A percentile compares a stretch with the other conserved stretches of the same genome.
Conservation (phyloP, 2,113 vertebrate genomes). For the Raphicerus campestris region DNA sequence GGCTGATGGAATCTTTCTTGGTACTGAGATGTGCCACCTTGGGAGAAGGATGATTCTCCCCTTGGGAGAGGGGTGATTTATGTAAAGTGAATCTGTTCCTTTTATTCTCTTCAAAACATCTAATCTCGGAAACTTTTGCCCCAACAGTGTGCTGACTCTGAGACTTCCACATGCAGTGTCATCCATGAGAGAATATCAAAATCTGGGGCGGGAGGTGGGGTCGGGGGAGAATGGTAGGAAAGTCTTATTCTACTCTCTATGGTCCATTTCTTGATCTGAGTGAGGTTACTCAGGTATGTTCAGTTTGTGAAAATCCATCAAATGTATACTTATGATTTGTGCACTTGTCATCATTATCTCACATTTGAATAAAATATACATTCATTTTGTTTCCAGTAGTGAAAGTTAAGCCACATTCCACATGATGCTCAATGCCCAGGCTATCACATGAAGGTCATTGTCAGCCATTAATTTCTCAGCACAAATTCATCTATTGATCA, state of each 20-base stretch:
- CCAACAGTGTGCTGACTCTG: background rate
- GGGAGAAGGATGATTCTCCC: background rate
- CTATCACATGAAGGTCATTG: conserved; percentile 20
- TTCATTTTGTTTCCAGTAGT: background rate
- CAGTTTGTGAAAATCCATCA: background rate
- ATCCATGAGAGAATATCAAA: background rate
- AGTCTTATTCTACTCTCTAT: background rate
- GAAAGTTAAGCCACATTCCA: conserved; percentile 14
- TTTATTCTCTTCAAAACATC: background rate
- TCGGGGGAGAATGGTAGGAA: background rate
- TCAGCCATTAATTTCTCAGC: conserved; percentile 47
- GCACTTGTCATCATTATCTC: background rate
- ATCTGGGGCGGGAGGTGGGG: too few relatives aligned
- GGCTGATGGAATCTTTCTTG: background rate
- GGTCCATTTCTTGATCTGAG: background rate
- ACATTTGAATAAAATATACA: conserved; percentile 16
- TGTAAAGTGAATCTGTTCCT: background rate
- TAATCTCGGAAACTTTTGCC: background rate
- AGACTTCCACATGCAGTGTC: background rate
- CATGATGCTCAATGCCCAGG: background rate
- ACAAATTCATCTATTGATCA: conserved; percentile 59
- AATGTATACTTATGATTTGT: background rate
- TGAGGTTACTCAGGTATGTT: background rate
- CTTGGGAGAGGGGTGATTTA: background rate
- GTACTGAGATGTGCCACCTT: background rate